Base-by-base conservation (phyloP, 2,113 vertebrate species). In the Oryzias curvinotus region DNA sequence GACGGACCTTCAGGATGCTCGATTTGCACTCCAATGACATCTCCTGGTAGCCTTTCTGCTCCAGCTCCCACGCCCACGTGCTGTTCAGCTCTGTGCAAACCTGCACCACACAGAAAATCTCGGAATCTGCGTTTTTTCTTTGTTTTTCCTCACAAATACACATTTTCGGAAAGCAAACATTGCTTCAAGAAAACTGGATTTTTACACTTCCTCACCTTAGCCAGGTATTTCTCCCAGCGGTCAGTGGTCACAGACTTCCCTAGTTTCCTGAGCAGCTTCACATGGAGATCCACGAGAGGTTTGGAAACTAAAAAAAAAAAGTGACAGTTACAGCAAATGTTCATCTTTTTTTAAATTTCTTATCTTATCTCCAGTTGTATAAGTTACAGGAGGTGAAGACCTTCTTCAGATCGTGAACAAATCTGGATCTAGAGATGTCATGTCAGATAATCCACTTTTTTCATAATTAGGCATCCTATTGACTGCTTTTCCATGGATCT, bases 1-100 rank as follows among this genome's bases (percentile, higher is more conserved):
- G 16, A 52, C 62, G 16, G 94, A 98, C 97, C 93, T 99, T 99
- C 60, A 99, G 90, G 78, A 99, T 94, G 60, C 94, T 94, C 57
- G 96, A 90, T 85, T 99, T 99, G 92, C 93, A 96, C 85, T 98
- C 96, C 66, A 95, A 91, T 43, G 94, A 94, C 94, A 97, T 96
- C 81, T 97, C 95, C 69, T 93, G 89, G 84, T 99, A 99, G 54
- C 97, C 96, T 80, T 97, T 98, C 86, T 96, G 96, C 75, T 99
- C 97, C 92, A 99, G 94, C 85, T 99, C 97, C 97, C 96, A 98
- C 0, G 97, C 96, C 97, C 96, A 99, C 21, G 94, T 96, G 67
- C 91, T 96, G 91, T 99, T 97, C 86, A 96, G 91, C 52, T 98
- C 97, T 91, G 96, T 96, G 82, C 97, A 99, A 74, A 96, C 93